Evolutionary conservation across 2,797 vertebrate species (phyloP), one percentile per base, ranked within the genome.

Genomic region (Protonibea diacanthus): DNA sequence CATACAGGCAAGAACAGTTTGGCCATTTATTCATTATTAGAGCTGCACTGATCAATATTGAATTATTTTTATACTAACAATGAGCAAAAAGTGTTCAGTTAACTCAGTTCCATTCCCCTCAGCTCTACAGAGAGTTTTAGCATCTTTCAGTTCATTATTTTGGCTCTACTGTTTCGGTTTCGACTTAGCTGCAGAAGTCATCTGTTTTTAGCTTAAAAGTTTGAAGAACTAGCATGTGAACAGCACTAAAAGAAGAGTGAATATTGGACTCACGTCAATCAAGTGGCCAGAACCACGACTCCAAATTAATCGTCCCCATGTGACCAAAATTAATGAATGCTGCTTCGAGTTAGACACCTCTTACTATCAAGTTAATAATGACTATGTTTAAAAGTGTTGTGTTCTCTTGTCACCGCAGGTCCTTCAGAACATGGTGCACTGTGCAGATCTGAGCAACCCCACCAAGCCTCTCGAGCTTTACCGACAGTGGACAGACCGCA

Each of bases 401-500:
- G 7, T 51, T 51, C 6, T 27, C 68, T 7, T 72, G 10, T 72
- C 17, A 17, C 27, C 13, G 0, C 80, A 98, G 97, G 97, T 98
- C 64, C 94, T 98, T 71, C 97, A 98, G 93, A 98, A 97, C 87
- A 97, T 98, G 94, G 96, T 98, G 65, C 97, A 98, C 89, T 98
- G 97, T 0, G 97, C 97, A 0, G 97, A 98, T 85, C 94, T 98
- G 66, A 98, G 97, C 91, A 98, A 98, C 92, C 97, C 97, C 75
- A 97, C 97, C 3, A 98, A 98, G 80, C 96, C 97, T 0, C 94
- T 98, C 51, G 95, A 96, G 89, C 89, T 98, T 38, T 98, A 98
- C 93, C 94, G 96, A 33, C 95, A 96, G 70, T 98, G 97, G 97
- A 98, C 97, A 0, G 96, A 98, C 71, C 95, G 96, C 60, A 97